Percentiles rank a stretch among this genome's conserved stretches.
Conservation (phyloP, 2,113 vertebrate species). For the Eulemur macaco region DNA sequence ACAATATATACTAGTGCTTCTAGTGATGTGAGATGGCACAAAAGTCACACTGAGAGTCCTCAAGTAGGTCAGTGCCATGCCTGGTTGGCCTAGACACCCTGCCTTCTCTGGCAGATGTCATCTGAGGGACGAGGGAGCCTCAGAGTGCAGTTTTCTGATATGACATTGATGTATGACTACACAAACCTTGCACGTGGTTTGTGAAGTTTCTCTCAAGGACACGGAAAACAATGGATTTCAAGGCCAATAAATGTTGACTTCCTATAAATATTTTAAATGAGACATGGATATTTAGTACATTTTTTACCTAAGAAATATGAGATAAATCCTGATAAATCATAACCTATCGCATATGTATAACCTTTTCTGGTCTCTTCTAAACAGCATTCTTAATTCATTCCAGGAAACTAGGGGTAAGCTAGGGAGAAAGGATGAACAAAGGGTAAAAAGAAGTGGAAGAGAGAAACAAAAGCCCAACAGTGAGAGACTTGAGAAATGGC, state of each 20-base stretch:
- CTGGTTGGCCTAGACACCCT: background rate
- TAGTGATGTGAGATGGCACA: background rate
- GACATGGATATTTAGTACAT: background rate
- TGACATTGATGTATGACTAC: background rate
- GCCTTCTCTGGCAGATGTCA: background rate
- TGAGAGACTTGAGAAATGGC: background rate
- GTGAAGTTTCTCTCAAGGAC: background rate
- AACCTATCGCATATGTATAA: background rate
- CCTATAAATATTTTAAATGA: background rate
- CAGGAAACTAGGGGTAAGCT: background rate
- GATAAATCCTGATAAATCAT: constrained; percentile 9
- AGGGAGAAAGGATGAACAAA: background rate
- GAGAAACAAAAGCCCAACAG: background rate
- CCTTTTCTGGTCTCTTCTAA: constrained; percentile 47
- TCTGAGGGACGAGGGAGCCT: background rate
- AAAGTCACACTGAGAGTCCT: background rate
- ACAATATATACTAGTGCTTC: background rate
- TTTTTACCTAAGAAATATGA: constrained; percentile 28
- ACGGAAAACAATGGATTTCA: background rate
- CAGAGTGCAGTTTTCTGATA: background rate
- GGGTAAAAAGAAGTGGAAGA: background rate
- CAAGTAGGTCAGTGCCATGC: accelerated
- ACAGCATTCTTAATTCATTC: constrained; percentile 33
- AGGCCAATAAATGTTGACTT: background rate
- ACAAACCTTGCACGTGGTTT: background rate